A percentile compares a stretch with the other conserved stretches of the same genome.
Evolutionary conservation across 2,113 vertebrate species (phyloP).

Genomic region (Hyaena hyaena): DNA sequence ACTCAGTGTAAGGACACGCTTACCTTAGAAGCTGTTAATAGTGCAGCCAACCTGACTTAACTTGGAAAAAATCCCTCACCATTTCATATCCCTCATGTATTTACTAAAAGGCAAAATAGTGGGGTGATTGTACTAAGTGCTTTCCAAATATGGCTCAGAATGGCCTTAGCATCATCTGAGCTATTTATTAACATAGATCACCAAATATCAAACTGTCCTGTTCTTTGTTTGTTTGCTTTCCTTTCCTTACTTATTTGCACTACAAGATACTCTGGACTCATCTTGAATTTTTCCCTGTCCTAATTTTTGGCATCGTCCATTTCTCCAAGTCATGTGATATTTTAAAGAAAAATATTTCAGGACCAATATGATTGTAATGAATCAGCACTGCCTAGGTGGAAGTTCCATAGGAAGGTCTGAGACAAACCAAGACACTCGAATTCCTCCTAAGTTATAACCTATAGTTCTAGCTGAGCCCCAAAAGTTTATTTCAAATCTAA

Average conservation of each 20-base stretch:
- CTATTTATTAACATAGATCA: not conserved
- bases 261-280: not conserved
- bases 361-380: not conserved
- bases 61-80: not conserved
- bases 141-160: conserved; percentile 7
- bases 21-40: not conserved
- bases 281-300: not conserved
- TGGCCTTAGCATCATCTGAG: not conserved
- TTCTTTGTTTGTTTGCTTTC: not conserved
- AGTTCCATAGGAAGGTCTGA: not conserved
- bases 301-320: not conserved
- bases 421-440: not conserved
- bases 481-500: not conserved
- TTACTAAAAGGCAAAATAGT: not conserved
- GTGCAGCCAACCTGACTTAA: not conserved
- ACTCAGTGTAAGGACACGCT: not conserved
- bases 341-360: not conserved
- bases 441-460: not conserved
- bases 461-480: not conserved
- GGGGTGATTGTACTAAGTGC: not conserved
- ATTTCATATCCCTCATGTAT: not conserved
- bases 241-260: not conserved
- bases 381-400: not conserved
- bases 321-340: not conserved
- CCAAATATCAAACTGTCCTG: not conserved